Base-by-base conservation (phyloP, 1,140 invertebrate species). In the Trialeurodes vaporariorum region DNA sequence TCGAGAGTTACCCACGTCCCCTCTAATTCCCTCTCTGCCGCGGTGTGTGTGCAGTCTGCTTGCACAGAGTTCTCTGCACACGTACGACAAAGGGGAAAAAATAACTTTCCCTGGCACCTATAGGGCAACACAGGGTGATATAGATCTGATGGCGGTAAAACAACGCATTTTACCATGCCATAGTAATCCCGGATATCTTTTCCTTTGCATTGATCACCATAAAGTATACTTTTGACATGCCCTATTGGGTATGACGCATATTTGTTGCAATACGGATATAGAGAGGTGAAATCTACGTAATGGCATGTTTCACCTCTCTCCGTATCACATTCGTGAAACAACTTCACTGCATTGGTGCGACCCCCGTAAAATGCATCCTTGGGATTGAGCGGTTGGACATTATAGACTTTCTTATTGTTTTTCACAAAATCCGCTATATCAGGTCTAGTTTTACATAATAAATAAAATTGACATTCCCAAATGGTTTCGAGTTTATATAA, bases 1-100 rank as follows among this genome's bases (percentile, higher is more conserved):
- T 81, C 79, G 24, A 75, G 71, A 13, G 72, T 70, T 0, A 76
- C 73, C 75, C 76, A 81, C 2, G 75, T 78, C 61, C 79, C 78
- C 0, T 61, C 72, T 5, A 81, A 69, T 0, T 66, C 27, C 34
- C 77, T 68, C 60, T 79, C 72, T 12, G 72, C 69, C 25, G 71
- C 69, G 12, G 27, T 70, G 70, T 81, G 77, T 22, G 17, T 9
- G 61, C 71, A 76, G 17, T 40, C 60, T 5, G n/a, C 40, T 27
- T 67, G 2, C 21, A 59, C 59, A 59, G 22, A 23, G n/a, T 22
- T 68, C 34, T 72, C 68, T 1, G 63, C 71, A 62, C 74, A 76
- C 13, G 71, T 69, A 23, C 68, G 70, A 68, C 74, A 77, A 1
- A 78, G 66, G 23, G 71, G 58, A 69, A 77, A 78, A 40, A 76